A percentile compares a stretch with the other conserved stretches of the same genome.
These are phyloP conservation scores for Takifugu flavidus DNA, from an alignment of 2,113 vertebrate genomes.

Conservation along the genomic window DNA sequence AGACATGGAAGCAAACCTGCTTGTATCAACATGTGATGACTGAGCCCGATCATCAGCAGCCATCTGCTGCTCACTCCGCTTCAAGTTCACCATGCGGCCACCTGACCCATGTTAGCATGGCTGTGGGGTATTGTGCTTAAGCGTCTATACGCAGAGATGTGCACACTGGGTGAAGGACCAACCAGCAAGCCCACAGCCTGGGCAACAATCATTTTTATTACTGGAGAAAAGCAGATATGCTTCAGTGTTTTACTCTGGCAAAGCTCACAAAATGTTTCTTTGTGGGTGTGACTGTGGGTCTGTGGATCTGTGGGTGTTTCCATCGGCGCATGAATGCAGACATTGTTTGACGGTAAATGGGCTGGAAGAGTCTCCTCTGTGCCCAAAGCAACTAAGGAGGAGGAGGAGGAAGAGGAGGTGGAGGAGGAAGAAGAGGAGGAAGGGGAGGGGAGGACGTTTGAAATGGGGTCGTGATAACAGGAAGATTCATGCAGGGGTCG, in stretches of 20 bases:
- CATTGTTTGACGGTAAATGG: constrained; percentile 70
- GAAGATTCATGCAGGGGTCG: constrained; percentile 56
- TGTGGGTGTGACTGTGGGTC: constrained; percentile 44
- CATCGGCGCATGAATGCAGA: constrained; percentile 61
- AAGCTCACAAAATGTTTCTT: constrained; percentile 51
- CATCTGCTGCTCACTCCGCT: constrained; percentile 58
- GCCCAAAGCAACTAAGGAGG: constrained; percentile 31
- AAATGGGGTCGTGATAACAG: constrained; percentile 56
- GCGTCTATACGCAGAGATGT: constrained; percentile 32
- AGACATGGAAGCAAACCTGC: constrained; percentile 21
- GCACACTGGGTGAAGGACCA: constrained; percentile 13
- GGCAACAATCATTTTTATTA: constrained; percentile 17
- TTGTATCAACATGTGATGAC: constrained; percentile 47
- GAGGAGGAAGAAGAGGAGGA: constrained; percentile 28
- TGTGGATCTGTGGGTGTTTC: constrained; percentile 28
- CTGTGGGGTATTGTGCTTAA: constrained; percentile 20
- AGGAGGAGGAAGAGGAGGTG: constrained; percentile 12
- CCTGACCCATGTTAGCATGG: constrained; percentile 25
- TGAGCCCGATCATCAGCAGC: constrained; percentile 32
- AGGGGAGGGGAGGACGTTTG: constrained; percentile 25
- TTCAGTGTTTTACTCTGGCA: constrained; percentile 44
- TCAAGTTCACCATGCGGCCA: constrained; percentile 38
- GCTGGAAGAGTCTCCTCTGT: constrained; percentile 62
- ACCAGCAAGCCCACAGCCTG: not conserved
- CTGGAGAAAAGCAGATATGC: constrained; percentile 20